Conservation (phyloP, 2,113 vertebrate genomes). For the Odontophorus gujanensis region DNA sequence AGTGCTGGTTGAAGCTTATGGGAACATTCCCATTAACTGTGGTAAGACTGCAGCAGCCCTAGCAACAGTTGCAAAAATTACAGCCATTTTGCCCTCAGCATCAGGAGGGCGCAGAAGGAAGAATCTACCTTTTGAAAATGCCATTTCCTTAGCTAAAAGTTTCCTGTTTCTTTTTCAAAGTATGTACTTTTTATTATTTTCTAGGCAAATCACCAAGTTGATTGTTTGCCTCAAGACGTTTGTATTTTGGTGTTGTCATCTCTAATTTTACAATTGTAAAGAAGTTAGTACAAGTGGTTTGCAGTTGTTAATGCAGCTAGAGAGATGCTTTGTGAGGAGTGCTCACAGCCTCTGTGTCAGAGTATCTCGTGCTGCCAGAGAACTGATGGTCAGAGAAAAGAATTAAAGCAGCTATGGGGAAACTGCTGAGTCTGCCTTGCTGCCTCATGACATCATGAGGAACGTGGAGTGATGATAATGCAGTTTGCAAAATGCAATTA, state of each 20-base stretch:
- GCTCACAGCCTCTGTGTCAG: background rate
- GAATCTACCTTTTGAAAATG: background rate
- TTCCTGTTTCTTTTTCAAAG: background rate
- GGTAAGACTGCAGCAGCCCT: background rate
- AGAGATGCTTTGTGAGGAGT: background rate
- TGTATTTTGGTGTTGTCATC: background rate
- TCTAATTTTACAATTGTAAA: background rate
- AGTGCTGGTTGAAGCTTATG: background rate
- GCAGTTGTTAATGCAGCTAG: background rate
- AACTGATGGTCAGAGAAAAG: conserved; percentile 26
- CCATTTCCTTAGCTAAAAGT: background rate
- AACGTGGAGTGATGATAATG: conserved; percentile 91
- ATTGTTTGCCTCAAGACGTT: background rate
- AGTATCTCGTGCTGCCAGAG: background rate
- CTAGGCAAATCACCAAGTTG: background rate
- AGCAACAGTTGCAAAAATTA: background rate
- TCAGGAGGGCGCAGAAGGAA: background rate
- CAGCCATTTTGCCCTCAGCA: background rate
- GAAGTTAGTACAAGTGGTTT: background rate
- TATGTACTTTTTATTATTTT: background rate
- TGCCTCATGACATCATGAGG: conserved; percentile 82
- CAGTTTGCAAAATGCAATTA: conserved; percentile 92
- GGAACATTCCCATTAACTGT: background rate
- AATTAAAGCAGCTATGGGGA: conserved; percentile 16
- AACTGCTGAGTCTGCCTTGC: conserved; percentile 74